A percentile compares a stretch with the other conserved stretches of the same genome.
These are phyloP conservation scores for Brassicogethes aeneus DNA, from an alignment of 2,888 invertebrate species.

Conservation along the genomic window DNA sequence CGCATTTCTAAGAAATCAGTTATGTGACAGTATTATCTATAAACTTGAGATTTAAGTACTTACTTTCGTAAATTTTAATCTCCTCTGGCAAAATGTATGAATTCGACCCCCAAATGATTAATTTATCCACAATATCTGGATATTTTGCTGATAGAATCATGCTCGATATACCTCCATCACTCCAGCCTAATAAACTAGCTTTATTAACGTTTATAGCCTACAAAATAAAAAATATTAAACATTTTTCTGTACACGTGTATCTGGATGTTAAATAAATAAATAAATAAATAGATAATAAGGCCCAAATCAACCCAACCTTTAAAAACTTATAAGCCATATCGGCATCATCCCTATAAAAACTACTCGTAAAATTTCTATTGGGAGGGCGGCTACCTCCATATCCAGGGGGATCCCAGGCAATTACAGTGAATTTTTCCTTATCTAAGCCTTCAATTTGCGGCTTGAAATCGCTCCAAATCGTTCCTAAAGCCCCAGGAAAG, in stretches of 20 bases:
- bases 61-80: conserved; percentile 53
- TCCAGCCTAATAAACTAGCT: conserved; percentile 81
- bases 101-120: conserved; percentile 72
- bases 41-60: conserved; percentile 14
- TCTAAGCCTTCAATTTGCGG: conserved; percentile 64
- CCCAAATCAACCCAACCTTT: conserved; percentile 43
- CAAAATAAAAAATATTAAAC: conserved; percentile 14
- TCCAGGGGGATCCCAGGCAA: conserved; percentile 82
- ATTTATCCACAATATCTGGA: conserved; percentile 56
- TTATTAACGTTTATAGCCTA: conserved; percentile 54
- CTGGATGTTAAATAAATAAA: too few species aligned
- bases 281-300: conserved; percentile 2
- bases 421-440: conserved; percentile 50
- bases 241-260: too few species aligned
- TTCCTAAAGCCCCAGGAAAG: conserved; percentile 74
- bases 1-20: conserved; percentile 54
- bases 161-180: conserved; percentile 76
- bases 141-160: conserved; percentile 68
- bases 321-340: conserved; percentile 60
- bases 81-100: conserved; percentile 66
- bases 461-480: conserved; percentile 74
- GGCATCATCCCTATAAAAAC: conserved; percentile 72
- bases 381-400: conserved; percentile 80
- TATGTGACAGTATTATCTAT: background rate
- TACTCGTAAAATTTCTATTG: conserved; percentile 54